These are phyloP conservation scores for Catharus minimus DNA, from an alignment of 2,113 vertebrate genomes.

Conservation along the genomic window DNA sequence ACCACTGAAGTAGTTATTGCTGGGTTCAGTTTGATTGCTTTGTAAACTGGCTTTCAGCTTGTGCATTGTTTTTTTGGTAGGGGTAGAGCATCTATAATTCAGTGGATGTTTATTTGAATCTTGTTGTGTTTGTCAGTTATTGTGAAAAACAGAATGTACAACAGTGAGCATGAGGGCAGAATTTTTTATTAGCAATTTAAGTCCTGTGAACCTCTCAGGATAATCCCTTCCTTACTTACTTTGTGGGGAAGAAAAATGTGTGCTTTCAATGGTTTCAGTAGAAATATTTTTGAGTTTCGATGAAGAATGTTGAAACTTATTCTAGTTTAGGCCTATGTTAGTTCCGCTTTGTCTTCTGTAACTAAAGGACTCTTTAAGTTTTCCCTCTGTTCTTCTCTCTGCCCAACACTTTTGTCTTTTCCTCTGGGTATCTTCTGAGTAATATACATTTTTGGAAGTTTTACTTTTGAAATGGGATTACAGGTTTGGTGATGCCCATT, in stretches of 20 bases:
- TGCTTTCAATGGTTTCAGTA: background rate
- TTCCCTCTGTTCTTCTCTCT: background rate
- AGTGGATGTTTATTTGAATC: background rate
- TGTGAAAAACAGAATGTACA: background rate
- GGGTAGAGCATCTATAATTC: background rate
- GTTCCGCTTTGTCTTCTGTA: background rate
- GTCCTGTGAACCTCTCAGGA: background rate
- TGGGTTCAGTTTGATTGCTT: background rate
- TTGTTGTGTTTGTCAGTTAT: background rate
- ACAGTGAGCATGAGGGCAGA: background rate
- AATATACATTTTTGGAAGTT: background rate
- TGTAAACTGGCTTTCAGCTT: background rate
- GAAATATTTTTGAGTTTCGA: background rate
- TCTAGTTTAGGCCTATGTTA: background rate
- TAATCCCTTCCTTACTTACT: background rate
- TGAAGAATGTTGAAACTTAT: background rate
- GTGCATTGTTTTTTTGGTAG: background rate
- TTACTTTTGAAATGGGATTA: background rate
- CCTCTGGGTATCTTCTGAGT: background rate
- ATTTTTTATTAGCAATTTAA: constrained; percentile 7
- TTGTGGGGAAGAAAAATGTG: background rate
- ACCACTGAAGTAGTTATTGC: background rate
- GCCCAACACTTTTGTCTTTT: background rate
- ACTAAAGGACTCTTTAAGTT: background rate
- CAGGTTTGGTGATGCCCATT: background rate